Percentiles rank a stretch among this genome's conserved stretches.
Evolutionary conservation across 2,888 invertebrate genomes (phyloP).

Genomic region (Charanyca ferruginea): DNA sequence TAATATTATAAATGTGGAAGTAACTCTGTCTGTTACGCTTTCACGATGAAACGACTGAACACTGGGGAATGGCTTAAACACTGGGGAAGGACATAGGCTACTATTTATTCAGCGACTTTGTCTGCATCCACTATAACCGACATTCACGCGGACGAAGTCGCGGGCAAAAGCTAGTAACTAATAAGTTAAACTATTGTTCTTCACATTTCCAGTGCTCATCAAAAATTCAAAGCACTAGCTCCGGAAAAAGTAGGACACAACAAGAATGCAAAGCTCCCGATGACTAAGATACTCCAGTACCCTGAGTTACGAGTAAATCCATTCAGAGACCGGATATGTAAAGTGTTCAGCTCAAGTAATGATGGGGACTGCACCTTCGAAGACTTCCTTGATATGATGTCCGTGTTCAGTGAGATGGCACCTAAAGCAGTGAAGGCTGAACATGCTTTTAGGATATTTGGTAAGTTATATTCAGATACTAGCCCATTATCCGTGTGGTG

Average conservation of each 20-base stretch:
- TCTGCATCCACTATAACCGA: too few species aligned
- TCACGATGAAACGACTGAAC: too few species aligned
- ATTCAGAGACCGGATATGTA: conserved; percentile 97
- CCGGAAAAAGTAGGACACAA: conserved; percentile 97
- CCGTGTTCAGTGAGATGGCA: conserved; percentile 97
- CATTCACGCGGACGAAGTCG: too few species aligned
- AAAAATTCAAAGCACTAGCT: conserved; percentile 96
- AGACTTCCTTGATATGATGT: conserved; percentile 99
- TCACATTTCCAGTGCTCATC: conserved; percentile 94
- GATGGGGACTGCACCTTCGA: conserved; percentile 98
- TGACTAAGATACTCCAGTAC: conserved; percentile 96
- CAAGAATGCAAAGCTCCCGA: conserved; percentile 96
- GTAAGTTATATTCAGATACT: conserved; percentile 85
- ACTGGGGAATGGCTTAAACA: too few species aligned
- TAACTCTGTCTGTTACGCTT: too few species aligned
- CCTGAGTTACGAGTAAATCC: conserved; percentile 97
- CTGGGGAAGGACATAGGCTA: too few species aligned
- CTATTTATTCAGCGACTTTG: too few species aligned
- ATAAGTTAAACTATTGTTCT: not conserved
- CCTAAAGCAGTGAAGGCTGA: conserved; percentile 98
- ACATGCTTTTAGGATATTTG: conserved; percentile 98
- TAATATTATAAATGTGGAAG: too few species aligned
- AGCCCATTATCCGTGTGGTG: too few species aligned
- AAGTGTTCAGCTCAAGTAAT: conserved; percentile 97
- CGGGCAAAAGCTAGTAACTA: too few species aligned